Evolutionary conservation across 2,113 vertebrate species (phyloP).

Genomic region (Brachyhypopomus gauderio): DNA sequence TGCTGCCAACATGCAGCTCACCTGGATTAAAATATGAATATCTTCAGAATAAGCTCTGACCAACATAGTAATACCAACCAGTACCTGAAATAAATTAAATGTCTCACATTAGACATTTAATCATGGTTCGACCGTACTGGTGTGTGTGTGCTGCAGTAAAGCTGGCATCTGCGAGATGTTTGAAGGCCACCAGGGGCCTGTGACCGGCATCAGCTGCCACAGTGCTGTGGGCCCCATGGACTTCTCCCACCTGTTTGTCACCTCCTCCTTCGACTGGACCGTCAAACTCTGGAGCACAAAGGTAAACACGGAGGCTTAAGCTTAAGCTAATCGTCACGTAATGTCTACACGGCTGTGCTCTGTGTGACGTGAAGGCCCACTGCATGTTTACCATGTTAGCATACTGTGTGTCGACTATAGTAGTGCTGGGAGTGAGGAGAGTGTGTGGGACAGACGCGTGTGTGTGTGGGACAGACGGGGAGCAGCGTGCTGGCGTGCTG

Average conservation of each 20-base stretch:
- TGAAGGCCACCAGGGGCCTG: constrained; percentile 95
- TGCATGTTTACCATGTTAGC: constrained; percentile 8
- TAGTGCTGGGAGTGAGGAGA: neutral
- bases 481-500: constrained; percentile 17
- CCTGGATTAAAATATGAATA: too few relatives aligned
- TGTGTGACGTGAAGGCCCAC: neutral
- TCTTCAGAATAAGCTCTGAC: too few relatives aligned
- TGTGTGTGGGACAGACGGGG: neutral
- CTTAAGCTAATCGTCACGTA: neutral
- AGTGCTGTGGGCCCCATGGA: constrained; percentile 91
- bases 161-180: constrained; percentile 97
- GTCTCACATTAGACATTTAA: too few relatives aligned
- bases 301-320: constrained; percentile 68
- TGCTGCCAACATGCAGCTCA: too few relatives aligned
- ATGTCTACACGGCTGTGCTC: neutral
- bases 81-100: too few relatives aligned
- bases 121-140: neutral
- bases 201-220: constrained; percentile 96
- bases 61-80: too few relatives aligned
- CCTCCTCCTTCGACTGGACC: constrained; percentile 98
- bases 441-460: neutral
- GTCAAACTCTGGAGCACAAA: constrained; percentile 98
- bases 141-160: constrained; percentile 77
- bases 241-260: constrained; percentile 96
- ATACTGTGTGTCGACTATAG: neutral